Percentiles rank a stretch among this genome's conserved stretches.
phyloP scores from a whole-genome alignment of 2,113 vertebrate genomes.

The Hymenochirus boettgeri region DNA sequence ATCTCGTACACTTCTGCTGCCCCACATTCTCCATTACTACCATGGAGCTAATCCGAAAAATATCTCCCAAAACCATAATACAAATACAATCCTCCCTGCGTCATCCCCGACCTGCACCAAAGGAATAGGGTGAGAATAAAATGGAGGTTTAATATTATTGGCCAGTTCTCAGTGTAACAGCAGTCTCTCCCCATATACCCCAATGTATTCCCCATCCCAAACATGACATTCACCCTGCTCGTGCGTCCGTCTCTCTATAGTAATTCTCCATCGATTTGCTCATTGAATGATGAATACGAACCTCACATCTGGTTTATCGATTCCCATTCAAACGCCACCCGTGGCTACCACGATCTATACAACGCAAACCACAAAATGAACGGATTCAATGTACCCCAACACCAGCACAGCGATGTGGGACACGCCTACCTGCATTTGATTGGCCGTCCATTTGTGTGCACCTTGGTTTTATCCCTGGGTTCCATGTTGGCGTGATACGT shows the following conservation, averaged over 20 bases:
- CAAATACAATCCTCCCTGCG: slow-evolving; percentile 85
- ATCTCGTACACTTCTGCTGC: slow-evolving; percentile 90
- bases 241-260: slow-evolving; percentile 96
- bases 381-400: no score
- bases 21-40: slow-evolving; percentile 97
- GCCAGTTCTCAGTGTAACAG: no score
- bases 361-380: background rate
- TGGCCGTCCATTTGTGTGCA: slow-evolving; percentile 85
- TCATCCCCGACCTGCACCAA: slow-evolving; percentile 79
- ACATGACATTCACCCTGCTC: slow-evolving; percentile 58
- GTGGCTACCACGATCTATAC: slow-evolving; percentile 91
- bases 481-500: slow-evolving; percentile 90
- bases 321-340: slow-evolving; percentile 97
- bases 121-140: no score
- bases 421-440: slow-evolving; percentile 79
- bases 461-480: slow-evolving; percentile 71
- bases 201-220: background rate
- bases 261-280: slow-evolving; percentile 98
- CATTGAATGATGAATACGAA: slow-evolving; percentile 96
- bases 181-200: no score
- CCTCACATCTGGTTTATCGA: slow-evolving; percentile 89
- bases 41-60: slow-evolving; percentile 93
- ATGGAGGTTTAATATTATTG: no score
- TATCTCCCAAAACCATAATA: slow-evolving; percentile 86
- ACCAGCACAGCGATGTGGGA: no score